Base-by-base conservation (phyloP, 2,113 vertebrate genomes). In the Jacana jacana region DNA sequence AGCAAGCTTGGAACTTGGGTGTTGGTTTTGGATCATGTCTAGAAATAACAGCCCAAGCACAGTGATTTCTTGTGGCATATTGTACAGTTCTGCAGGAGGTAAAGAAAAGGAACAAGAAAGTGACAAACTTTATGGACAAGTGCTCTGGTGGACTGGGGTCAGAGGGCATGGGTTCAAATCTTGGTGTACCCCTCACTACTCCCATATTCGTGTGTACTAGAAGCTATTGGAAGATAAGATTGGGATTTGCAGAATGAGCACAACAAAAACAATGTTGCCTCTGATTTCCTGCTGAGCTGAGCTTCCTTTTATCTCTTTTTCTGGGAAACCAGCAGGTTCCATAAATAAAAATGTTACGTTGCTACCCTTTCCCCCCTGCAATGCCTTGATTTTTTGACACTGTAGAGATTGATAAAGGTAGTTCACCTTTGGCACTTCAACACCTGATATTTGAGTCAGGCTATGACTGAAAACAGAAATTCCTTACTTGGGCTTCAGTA, bases 11-110 rank as follows among this genome's bases (percentile, higher is more conserved):
- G 76, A 88, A 64, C 42, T 30, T 7, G 2, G 2, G 18, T 93
- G 90, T 94, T 94, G 52, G 60, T 94, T 93, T 96, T 95, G 95
- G 90, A 90, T 52, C 31, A 11, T 17, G 52, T 68, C 69, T 86
- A 94, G 82, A 86, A 93, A 86, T 57, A 93, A 93, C 80, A 95
- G 46, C 35, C 11, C 0, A 0, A 81, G 46, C n/a, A 64, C 55
- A 84, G 51, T 4, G 31, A 71, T 71, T 68, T 91, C 63, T 88
- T 91, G 69, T 64, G 70, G 51, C 10, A 55, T 0, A 1, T 17
- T 73, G 17, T 40, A 27, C 0, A 0, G 30, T 31, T 93, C 80
- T 92, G 51, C 17, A 28, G 24, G 22, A 81, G 48, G 54, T 17
- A 91, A 86, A 86, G 28, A 10, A 64, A 83, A 24, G 33, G 20